A percentile compares a stretch with the other conserved stretches of the same genome.
phyloP scores from a whole-genome alignment of 2,113 vertebrate genomes.

The Manacus vitellinus region DNA sequence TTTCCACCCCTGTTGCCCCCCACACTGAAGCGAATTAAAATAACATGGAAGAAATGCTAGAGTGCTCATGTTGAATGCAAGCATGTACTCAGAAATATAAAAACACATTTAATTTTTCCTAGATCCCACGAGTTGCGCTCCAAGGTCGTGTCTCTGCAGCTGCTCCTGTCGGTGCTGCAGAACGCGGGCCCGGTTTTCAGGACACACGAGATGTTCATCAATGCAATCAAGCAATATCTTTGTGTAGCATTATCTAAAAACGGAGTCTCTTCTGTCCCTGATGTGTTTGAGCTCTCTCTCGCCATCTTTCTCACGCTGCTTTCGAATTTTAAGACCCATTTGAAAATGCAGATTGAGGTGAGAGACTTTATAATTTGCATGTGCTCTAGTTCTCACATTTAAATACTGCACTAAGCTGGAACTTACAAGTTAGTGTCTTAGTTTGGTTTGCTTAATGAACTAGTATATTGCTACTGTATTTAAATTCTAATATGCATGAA shows the following conservation, averaged over 20 bases:
- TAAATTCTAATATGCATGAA: background rate
- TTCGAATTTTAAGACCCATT: slow-evolving; percentile 96
- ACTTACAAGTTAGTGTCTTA: background rate
- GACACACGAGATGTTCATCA: slow-evolving; percentile 98
- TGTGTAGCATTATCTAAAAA: slow-evolving; percentile 97
- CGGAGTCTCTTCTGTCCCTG: slow-evolving; percentile 95
- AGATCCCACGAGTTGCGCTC: slow-evolving; percentile 97
- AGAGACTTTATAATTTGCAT: background rate
- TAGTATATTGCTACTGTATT: background rate
- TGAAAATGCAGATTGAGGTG: slow-evolving; percentile 99
- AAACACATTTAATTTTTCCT: background rate
- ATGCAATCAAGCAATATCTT: slow-evolving; percentile 97
- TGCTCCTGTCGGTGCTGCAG: slow-evolving; percentile 93
- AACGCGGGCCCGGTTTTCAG: slow-evolving; percentile 93
- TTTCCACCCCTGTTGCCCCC: background rate
- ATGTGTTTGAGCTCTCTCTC: slow-evolving; percentile 96
- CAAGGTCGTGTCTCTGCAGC: slow-evolving; percentile 94
- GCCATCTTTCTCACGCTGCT: slow-evolving; percentile 97
- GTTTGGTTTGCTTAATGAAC: background rate
- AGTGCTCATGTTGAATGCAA: background rate
- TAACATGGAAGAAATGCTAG: background rate
- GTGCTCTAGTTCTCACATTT: background rate
- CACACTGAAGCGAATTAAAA: background rate
- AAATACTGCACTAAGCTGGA: background rate
- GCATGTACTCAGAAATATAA: background rate